Base-by-base conservation (phyloP, 2,797 vertebrate species). In the Danio kyathit region DNA sequence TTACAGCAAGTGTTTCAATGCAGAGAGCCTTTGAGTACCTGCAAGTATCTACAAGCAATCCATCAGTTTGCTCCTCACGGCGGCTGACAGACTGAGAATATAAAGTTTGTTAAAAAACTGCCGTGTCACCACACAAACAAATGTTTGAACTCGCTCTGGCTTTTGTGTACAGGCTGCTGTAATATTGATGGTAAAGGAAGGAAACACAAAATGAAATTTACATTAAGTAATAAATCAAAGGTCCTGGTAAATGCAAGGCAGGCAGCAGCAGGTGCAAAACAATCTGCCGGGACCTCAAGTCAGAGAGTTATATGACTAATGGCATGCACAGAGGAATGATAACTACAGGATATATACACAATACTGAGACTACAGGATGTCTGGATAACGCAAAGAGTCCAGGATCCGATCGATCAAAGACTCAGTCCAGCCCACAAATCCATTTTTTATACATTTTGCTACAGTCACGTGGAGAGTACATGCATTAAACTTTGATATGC, bases 201-300 rank as follows among this genome's bases (percentile, higher is more conserved):
- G 4, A 49, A 84, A 64, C 9, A 77, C 46, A 81, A 78, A 77
- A 81, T 81, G 9, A 84, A 73, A 84, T 73, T 77, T 77, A 74
- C 83, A 84, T 76, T 56, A 73, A 72, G 79, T 81, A 46, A 74
- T 81, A 78, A 70, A 81, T 84, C 74, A 84, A 52, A 74, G 46
- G 56, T 77, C 17, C 52, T 73, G n/a, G 60, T 67, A 70, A 54
- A 84, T 11, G 43, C 44, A n/a, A 46, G 51, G 52, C 74, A 52
- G 74, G 38, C 54, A 71, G 51, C 52, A 79, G 66, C 56, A 79
- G 76, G 29, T 79, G 66, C 7, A 65, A 71, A 29, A 71, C 66
- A 67, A 79, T 56, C 74, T 49, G 75, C 14, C 6, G n/a, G 63
- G n/a, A 74, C 16, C 63, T 69, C 48, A 49, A 46, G 16, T 60